A percentile compares a stretch with the other conserved stretches of the same genome.
phyloP scores from a whole-genome alignment of 2,113 vertebrate species.

The Chamaea fasciata region DNA sequence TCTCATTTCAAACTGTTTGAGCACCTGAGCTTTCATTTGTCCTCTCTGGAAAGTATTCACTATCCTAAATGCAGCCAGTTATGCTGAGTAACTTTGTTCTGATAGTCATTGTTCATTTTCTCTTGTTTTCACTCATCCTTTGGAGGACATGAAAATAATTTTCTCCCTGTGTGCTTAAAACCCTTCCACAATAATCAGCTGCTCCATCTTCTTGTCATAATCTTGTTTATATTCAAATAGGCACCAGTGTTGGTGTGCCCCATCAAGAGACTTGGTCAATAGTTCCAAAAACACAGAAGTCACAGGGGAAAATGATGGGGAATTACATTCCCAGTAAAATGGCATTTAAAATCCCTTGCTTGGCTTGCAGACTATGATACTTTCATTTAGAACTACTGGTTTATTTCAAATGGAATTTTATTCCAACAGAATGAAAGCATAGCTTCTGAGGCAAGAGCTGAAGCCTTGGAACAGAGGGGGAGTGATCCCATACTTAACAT shows the following conservation, averaged over 20 bases:
- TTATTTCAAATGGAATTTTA: background rate
- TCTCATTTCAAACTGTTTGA: constrained; percentile 28
- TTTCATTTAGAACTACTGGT: background rate
- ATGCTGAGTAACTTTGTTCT: background rate
- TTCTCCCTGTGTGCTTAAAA: background rate
- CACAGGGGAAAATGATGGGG: background rate
- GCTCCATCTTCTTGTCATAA: background rate
- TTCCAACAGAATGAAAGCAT: background rate
- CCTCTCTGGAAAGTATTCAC: background rate
- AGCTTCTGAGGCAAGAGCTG: background rate
- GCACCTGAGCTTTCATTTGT: constrained; percentile 36
- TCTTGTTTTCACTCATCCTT: background rate
- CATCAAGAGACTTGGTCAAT: background rate
- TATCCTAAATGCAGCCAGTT: background rate
- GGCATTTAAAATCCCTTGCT: background rate
- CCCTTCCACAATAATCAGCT: background rate
- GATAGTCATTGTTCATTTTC: background rate
- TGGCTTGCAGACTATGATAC: background rate
- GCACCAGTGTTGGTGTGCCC: background rate
- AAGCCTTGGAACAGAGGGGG: background rate
- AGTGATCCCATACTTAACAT: background rate
- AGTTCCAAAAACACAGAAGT: background rate
- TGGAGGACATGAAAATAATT: background rate
- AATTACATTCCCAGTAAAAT: background rate
- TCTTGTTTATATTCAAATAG: constrained; percentile 8